Base-by-base conservation (phyloP, 2,888 invertebrate species). In the Campoletis raptor region DNA sequence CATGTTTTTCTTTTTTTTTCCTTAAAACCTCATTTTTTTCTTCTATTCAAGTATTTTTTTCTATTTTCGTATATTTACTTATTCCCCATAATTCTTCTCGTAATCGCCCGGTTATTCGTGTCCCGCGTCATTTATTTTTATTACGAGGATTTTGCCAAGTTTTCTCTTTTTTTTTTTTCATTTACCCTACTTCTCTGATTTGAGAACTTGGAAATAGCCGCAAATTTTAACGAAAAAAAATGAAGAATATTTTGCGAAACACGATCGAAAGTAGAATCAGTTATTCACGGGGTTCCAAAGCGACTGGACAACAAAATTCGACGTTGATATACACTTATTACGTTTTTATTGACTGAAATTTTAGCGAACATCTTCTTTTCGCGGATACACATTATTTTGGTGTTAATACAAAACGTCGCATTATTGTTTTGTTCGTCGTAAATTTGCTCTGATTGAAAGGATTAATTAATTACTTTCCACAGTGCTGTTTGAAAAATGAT, bases 51-150 rank as follows among this genome's bases (percentile, higher is more conserved):
- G 12, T 15, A 15, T 6, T 24, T 61, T 1, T 61, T 12, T 7
- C 15, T 61, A 5, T 9, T 57, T 24, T 24, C 57, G 12, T 57
- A 24, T 57, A 24, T 57, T 57, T 12, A 24, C 57, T 57, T 57
- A 8, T 24, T 57, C 12, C 12, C 57, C 57, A 52, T 78, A 40
- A 69, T 8, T 48, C 67, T 40, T 18, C 37, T 40, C 24, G 54
- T 54, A 54, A 67, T 24, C 15, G 18, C 67, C 40, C 15, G 54
- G 6, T 40, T 15, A 52, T 78, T 69, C 67, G 78, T 78, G 78
- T 78, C 67, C 24, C 54, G 30, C 42, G 69, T 30, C 18, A 24
- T 69, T 69, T 69, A 57, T 69, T 54, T 54, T 57, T 79, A 79
- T 69, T 54, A 24, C 48, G 37, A 54, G 37, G 5, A 66, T 69